Evolutionary conservation across 2,888 invertebrate genomes (phyloP).

Genomic region (Oithona nana): DNA sequence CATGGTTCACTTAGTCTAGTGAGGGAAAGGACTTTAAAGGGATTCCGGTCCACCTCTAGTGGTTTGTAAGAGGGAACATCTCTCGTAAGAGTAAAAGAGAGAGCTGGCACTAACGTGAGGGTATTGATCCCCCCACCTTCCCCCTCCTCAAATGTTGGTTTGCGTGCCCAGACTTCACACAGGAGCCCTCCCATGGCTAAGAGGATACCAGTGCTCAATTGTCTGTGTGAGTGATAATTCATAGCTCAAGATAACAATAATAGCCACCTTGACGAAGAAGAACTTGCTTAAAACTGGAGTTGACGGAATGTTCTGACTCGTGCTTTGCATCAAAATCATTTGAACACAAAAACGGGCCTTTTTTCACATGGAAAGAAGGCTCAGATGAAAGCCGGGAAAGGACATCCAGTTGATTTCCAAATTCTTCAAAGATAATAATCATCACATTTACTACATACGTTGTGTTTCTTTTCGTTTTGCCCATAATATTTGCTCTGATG

Average conservation of each 20-base stretch:
- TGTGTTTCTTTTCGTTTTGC: too few species aligned
- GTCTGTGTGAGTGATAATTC: neutral
- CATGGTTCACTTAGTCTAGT: too few species aligned
- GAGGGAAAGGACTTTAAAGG: too few species aligned
- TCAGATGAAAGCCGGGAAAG: neutral
- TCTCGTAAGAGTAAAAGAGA: neutral
- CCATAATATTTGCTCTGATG: too few species aligned
- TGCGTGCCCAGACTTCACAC: neutral
- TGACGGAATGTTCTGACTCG: neutral
- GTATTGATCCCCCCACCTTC: neutral
- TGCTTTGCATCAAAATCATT: neutral
- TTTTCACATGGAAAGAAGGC: neutral
- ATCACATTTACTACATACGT: too few species aligned
- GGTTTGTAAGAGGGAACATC: neutral
- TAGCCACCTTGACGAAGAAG: neutral
- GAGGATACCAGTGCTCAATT: neutral
- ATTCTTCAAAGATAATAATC: too few species aligned
- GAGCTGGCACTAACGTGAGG: neutral
- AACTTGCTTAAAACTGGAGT: neutral
- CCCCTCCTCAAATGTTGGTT: neutral
- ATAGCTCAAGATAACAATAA: neutral
- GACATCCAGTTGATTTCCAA: neutral
- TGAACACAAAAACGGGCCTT: neutral
- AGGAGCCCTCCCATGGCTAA: too few species aligned
- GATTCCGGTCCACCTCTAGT: neutral